Base-by-base conservation (phyloP, 1,140 invertebrate genomes). In the Sycobia sp. region DNA sequence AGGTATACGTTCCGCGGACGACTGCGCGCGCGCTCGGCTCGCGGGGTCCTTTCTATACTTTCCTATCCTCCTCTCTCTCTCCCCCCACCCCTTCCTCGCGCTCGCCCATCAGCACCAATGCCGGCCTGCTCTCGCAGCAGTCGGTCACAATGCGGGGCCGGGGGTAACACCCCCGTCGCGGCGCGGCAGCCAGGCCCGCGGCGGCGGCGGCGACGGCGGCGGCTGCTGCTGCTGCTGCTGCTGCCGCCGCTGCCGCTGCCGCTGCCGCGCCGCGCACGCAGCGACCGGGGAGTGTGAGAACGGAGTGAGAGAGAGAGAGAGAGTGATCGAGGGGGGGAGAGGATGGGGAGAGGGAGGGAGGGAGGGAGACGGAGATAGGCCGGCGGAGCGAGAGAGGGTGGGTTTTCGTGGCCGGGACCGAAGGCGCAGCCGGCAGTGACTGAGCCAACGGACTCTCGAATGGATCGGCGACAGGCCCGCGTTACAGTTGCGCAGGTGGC, bases 351-450 rank as follows among this genome's bases (percentile, higher is more conserved):
- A 14, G 51, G 41, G 38, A 9, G 53, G 25, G 54, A 44, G 41
- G 23, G 41, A 34, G 39, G n/a, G 51, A 62, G 47, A 46, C 32
- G 58, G 32, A 65, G 66, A 63, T 50, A 56, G 49, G 64, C 65
- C 67, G 65, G 67, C 53, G 44, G 59, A 65, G 20, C 59, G 61
- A 46, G 27, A 50, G 59, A 61, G 67, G 56, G 59, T 58, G 62
- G 58, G 56, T 57, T 65, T 65, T 57, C 54, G 16, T 29, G 55
- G 57, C 59, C 29, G 22, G 36, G 25, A 20, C 56, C 5, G 25
- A 41, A 53, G 9, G 34, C 44, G 9, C n/a, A 55, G 38, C 58
- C 54, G 61, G 54, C 63, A 61, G 67, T 54, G 25, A 32, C 47
- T 53, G 53, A 36, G 57, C 46, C 38, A 44, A 32, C 62, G 56